These are phyloP conservation scores for Spisula solida DNA, from an alignment of 2,888 invertebrate genomes.

Conservation along the genomic window DNA sequence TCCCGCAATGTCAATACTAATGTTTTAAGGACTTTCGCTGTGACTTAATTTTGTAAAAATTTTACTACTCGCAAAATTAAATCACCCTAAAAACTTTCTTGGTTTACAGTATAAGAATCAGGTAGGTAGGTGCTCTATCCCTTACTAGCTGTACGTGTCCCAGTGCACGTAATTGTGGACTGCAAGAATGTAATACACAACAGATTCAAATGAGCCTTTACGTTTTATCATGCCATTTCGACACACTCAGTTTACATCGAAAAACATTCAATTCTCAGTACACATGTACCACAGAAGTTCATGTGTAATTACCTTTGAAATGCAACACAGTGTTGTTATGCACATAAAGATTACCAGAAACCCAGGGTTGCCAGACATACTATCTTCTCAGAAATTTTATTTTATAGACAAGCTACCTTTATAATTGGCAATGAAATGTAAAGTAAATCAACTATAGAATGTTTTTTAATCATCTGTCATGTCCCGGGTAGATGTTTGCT, in stretches of 20 bases:
- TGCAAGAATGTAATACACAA: not conserved
- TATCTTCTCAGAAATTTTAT: not conserved
- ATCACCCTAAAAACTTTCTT: no score
- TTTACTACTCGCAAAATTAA: no score
- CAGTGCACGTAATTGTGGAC: no score
- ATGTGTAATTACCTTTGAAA: slow-evolving; percentile 15
- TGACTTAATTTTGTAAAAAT: no score
- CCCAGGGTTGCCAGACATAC: not conserved
- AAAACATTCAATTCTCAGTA: not conserved
- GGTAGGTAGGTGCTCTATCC: no score
- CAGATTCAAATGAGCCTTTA: slow-evolving; percentile 1
- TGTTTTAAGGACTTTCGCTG: no score
- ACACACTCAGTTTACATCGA: slow-evolving; percentile 1
- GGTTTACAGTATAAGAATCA: no score
- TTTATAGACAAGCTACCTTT: slow-evolving; percentile 32
- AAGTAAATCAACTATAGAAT: slow-evolving; percentile 33
- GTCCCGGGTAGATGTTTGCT: slow-evolving; percentile 8
- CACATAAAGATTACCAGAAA: not conserved
- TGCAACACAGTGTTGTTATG: not conserved
- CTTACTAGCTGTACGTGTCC: no score
- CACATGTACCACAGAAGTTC: not conserved
- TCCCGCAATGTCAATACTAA: no score
- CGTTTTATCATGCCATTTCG: not conserved
- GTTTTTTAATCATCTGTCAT: slow-evolving; percentile 28
- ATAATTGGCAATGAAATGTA: slow-evolving; percentile 31